Base-by-base conservation (phyloP, 2,888 invertebrate species). In the Trileptium ribeirensis region DNA sequence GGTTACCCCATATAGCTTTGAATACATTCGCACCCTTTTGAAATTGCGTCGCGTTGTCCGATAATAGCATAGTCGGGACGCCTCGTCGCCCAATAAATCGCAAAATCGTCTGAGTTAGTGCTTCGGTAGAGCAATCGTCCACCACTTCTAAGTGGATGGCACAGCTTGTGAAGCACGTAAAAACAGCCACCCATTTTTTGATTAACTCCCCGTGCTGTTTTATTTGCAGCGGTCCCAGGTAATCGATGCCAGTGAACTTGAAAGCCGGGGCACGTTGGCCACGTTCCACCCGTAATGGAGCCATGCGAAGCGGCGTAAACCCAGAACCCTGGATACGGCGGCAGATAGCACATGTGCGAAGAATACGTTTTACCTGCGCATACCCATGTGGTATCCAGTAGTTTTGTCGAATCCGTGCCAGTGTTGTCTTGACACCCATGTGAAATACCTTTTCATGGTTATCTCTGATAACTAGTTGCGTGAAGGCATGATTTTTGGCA, bases 71-170 rank as follows among this genome's bases (percentile, higher is more conserved):
- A 2, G 38, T 37, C n/a, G 77, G 77, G 8, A 36, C n/a, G 24
- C 77, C 77, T 34, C 39, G 8, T 2, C 36, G 34, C 36, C 33
- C 34, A 15, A 75, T n/a, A 38, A 75, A 75, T n/a, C 77, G 31
- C 34, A 2, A 15, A 34, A 75, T 37, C 24, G 77, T 36, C 29
- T 75, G 36, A n/a, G 36, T 2, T 3, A 39, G 29, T n/a, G 36
- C 36, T 38, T 38, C 34, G 2, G 77, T 36, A 38, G 31, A 33
- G 36, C 37, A 2, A 36, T 75, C 77, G 8, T 3, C n/a, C n/a
- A 75, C 77, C 24, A 75, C n/a, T 31, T 81, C 81, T 1, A 81
- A 36, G 37, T 81, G 81, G 19, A 81, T n/a, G 2, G 81, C 81
- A 67, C 81, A 2, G 36, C 64, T 81, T 15, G 67, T 19, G 2